phyloP scores from a whole-genome alignment of 2,113 vertebrate genomes.

The Oenanthe oenanthe region DNA sequence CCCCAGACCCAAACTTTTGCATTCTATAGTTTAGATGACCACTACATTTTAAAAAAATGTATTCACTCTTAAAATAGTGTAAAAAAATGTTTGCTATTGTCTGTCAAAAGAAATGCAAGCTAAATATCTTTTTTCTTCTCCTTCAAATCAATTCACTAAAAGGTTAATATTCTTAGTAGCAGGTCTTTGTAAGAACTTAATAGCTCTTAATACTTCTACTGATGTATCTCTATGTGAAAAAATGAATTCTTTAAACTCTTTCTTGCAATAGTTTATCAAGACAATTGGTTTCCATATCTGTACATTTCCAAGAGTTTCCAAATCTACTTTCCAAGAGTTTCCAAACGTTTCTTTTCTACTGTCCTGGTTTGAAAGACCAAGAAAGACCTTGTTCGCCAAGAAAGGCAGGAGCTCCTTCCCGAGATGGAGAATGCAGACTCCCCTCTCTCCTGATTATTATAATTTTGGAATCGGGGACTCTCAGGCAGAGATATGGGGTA shows the following conservation, averaged over 20 bases:
- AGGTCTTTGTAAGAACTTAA: neutral
- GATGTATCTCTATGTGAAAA: fast-evolving
- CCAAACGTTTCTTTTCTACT: neutral
- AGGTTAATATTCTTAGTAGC: neutral
- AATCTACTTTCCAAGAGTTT: neutral
- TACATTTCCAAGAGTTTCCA: neutral
- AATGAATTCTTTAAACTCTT: neutral
- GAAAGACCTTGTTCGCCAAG: too few relatives aligned
- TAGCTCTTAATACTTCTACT: neutral
- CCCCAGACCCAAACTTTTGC: neutral
- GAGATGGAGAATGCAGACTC: too few relatives aligned
- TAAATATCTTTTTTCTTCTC: neutral
- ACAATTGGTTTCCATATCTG: neutral
- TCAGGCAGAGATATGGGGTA: too few relatives aligned
- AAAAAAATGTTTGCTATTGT: neutral
- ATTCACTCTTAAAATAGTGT: neutral
- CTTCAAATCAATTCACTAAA: neutral
- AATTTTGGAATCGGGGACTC: too few relatives aligned
- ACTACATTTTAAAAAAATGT: neutral
- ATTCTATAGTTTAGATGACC: neutral
- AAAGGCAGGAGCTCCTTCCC: too few relatives aligned
- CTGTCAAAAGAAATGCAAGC: neutral
- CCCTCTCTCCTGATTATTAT: too few relatives aligned
- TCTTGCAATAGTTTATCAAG: neutral
- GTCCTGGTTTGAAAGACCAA: too few relatives aligned